Evolutionary conservation across 2,113 vertebrate genomes (phyloP), one percentile per base, ranked within the genome.

Genomic region (Perca schrenkii): DNA sequence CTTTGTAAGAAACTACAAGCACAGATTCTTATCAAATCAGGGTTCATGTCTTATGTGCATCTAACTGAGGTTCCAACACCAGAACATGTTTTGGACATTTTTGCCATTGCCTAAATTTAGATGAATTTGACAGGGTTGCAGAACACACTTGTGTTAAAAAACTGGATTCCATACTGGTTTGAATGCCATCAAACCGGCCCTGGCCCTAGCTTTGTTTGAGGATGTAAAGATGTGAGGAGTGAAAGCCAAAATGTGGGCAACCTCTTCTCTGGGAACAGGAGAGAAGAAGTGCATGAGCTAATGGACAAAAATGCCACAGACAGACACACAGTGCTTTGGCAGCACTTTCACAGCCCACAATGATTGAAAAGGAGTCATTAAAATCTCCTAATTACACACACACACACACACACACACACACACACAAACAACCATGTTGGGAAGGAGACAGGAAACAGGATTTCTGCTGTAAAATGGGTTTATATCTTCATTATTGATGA

Each of bases 381-480:
- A 91, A 86, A 88, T 88, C 86, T 80, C 80, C 80, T 82, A 90
- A 91, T 89, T 86, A 88, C 50, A 82, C 70, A 83, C 25, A 84
- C n/a, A 74, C 73, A 77, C 68, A 73, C 56, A 66, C 62, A 77
- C 64, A 80, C 60, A 74, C 56, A 61, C 36, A 77, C 25, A 25
- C 25, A 25, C 25, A 25, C 25, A 25, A 1, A 25, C 25, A 25
- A 47, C 40, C 63, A 56, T 67, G 50, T 40, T 74, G 46, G 17
- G 40, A 80, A 28, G 16, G 53, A 67, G 65, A 83, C 62, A 76
- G 61, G 15, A 72, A 76, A 76, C 40, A 54, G 68, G 57, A 77
- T 77, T 74, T 53, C 47, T 75, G 58, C 53, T 69, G 53, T 65
- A 62, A 79, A 78, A 65, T 36, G 19, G 57, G 65, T 86, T 77